These are phyloP conservation scores for Stramonita haemastoma DNA, from an alignment of 2,888 invertebrate genomes.

Conservation along the genomic window DNA sequence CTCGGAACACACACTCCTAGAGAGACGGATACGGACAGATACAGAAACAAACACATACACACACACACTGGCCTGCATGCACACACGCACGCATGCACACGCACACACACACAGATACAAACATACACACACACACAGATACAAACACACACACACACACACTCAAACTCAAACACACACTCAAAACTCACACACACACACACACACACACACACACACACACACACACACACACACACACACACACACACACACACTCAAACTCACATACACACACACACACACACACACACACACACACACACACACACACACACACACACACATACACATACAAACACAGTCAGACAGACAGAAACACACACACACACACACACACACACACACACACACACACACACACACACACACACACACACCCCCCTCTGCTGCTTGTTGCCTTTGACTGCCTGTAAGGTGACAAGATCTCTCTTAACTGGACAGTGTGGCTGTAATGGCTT, in stretches of 20 bases:
- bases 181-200: neutral
- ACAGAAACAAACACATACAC: neutral
- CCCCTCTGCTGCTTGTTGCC: slow-evolving; percentile 1
- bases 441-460: neutral
- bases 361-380: neutral
- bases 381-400: neutral
- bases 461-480: too few species aligned
- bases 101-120: neutral
- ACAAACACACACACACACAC: neutral
- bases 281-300: neutral
- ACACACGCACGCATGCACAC: neutral
- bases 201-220: slow-evolving; percentile 2
- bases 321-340: neutral
- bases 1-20: slow-evolving; percentile 20
- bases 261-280: neutral
- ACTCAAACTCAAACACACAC: neutral
- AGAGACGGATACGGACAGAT: slow-evolving; percentile 4
- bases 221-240: slow-evolving; percentile 20
- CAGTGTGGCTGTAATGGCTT: neutral
- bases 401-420: neutral
- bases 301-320: neutral
- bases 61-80: neutral
- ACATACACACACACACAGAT: neutral
- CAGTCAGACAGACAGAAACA: neutral
- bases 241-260: neutral